Evolutionary conservation across 2,113 vertebrate species (phyloP), one percentile per base, ranked within the genome.

Genomic region (Lasiurus borealis): DNA sequence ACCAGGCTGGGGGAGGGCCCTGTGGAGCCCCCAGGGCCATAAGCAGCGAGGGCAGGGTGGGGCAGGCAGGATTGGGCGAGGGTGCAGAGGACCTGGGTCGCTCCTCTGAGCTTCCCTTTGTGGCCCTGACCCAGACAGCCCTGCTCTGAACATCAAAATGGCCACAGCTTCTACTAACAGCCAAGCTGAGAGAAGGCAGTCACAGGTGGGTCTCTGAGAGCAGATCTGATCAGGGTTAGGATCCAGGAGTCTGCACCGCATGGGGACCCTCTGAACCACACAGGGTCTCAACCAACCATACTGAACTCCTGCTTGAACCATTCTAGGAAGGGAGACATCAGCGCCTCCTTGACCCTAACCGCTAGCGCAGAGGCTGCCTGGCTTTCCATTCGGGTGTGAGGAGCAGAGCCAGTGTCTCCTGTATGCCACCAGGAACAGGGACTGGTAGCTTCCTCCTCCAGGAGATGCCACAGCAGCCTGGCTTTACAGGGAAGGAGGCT

Each of bases 181-280:
- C 59, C 68, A 66, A 31, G 36, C 8, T 46, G 7, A 23, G 64
- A 27, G 46, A 31, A 25, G 8, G 77, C 73, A 31, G 14, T 54
- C 27, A 8, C 66, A 6, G 0, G 25, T 34, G 68, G 36, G 52
- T 59, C 27, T 83, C 64, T 25, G 68, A 52, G 46, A 62, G 40
- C 29, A 36, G 29, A 23, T 3, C 8, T 0, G 13, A 8, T 77
- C 31, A 44, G 0, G 0, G 21, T 31, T 16, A 75, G 50, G 31
- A 3, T 48, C 23, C 40, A 46, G 66, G 80, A 66, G 31, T 85
- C 72, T 69, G 9, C 16, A n/a, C 8, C 6, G 27, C 18, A 21
- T 0, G 4, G 44, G 52, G 50, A 76, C 34, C 48, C 62, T 46
- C n/a, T 46, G 75, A 89, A 59, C 7, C n/a, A 19, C 8, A 4